A percentile compares a stretch with the other conserved stretches of the same genome.
These are phyloP conservation scores for Alethe diademata DNA, from an alignment of 2,113 vertebrate species.

Conservation along the genomic window DNA sequence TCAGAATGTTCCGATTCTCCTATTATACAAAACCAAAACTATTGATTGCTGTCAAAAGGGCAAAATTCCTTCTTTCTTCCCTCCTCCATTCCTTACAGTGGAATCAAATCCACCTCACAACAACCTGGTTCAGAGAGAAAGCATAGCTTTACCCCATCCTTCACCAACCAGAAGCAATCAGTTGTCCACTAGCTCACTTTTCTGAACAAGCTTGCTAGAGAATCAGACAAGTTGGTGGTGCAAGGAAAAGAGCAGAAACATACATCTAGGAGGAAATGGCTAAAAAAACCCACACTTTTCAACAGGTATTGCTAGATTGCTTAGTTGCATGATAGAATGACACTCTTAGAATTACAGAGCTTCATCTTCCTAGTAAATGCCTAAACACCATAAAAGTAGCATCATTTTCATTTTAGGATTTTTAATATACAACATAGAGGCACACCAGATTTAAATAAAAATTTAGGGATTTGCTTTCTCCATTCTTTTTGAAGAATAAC, in stretches of 20 bases:
- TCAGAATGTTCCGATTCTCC: background rate
- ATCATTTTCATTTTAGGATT: background rate
- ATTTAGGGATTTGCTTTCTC: background rate
- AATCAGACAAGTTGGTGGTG: background rate
- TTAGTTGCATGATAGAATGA: background rate
- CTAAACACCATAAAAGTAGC: background rate
- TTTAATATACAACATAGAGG: background rate
- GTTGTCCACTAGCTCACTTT: background rate
- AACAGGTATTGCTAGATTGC: background rate
- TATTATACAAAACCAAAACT: background rate
- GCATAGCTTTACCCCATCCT: background rate
- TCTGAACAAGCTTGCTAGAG: background rate
- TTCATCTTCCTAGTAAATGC: background rate
- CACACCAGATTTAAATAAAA: background rate
- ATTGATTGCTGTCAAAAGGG: background rate
- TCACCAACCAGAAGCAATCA: background rate
- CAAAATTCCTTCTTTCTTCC: background rate
- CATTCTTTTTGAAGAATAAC: background rate
- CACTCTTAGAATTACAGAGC: background rate
- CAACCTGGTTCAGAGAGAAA: background rate
- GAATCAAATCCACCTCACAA: background rate
- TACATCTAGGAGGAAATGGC: background rate
- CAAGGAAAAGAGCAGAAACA: background rate
- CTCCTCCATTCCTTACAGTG: rapidly evolving
- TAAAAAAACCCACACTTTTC: background rate